Conservation (phyloP, 2,797 vertebrate genomes). For the Benthosema pterotum region DNA sequence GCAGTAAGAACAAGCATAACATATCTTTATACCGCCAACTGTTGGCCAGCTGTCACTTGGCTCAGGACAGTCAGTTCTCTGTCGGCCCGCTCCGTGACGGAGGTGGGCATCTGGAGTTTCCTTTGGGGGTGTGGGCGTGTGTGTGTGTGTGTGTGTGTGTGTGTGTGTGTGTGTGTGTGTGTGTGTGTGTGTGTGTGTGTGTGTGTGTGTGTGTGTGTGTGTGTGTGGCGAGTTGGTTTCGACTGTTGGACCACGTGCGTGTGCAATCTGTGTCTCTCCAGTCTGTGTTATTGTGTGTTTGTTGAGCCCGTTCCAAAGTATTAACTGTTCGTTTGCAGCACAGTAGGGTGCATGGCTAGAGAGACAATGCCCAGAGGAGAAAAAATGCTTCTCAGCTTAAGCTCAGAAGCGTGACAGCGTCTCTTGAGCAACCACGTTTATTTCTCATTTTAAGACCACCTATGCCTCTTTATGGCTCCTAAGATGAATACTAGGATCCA, state of each 20-base stretch:
- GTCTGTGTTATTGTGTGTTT: slow-evolving; percentile 2
- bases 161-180: slow-evolving; percentile 20
- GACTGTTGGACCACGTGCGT: neutral
- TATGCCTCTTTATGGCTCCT: no score
- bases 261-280: neutral
- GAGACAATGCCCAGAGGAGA: no score
- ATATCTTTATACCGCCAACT: slow-evolving; percentile 68
- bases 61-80: slow-evolving; percentile 57
- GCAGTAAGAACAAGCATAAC: slow-evolving; percentile 57
- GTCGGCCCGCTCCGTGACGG: slow-evolving; percentile 19
- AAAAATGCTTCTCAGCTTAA: no score
- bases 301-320: slow-evolving; percentile 12
- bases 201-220: neutral
- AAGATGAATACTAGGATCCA: no score
- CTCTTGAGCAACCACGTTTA: no score
- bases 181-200: slow-evolving; percentile 3
- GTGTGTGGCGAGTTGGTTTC: neutral
- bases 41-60: slow-evolving; percentile 67
- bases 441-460: no score
- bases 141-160: slow-evolving; percentile 19
- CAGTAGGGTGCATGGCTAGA: slow-evolving; percentile 26
- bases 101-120: slow-evolving; percentile 58
- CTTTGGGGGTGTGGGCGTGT: slow-evolving; percentile 21
- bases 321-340: slow-evolving; percentile 21
- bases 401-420: no score